A percentile compares a stretch with the other conserved stretches of the same genome.
These are phyloP conservation scores for Chaetorhynchus papuensis DNA, from an alignment of 2,113 vertebrate species.

Conservation along the genomic window DNA sequence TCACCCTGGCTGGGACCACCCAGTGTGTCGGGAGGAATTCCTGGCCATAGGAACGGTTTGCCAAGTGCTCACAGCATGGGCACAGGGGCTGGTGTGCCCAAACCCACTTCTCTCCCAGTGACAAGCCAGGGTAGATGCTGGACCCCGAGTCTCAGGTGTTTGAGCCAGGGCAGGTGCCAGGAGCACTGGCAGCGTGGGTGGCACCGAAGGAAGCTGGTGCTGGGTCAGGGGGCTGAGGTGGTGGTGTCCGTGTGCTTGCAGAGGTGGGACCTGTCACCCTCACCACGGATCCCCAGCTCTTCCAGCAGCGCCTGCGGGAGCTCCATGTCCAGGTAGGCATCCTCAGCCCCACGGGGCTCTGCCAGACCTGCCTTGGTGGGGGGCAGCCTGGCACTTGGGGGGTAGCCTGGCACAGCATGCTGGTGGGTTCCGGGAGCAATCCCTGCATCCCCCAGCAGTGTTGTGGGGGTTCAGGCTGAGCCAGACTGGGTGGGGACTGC, in stretches of 20 bases:
- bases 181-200: fast-evolving
- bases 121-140: not conserved
- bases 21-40: fast-evolving
- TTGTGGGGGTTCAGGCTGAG: not conserved
- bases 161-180: not conserved
- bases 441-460: not conserved
- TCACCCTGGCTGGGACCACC: not conserved
- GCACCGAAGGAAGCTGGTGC: not conserved
- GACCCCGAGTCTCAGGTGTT: fast-evolving
- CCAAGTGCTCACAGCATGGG: not conserved
- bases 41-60: not conserved
- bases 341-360: not conserved
- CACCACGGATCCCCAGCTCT: slow-evolving; percentile 83
- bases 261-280: slow-evolving; percentile 89
- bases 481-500: not conserved
- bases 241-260: slow-evolving; percentile 1
- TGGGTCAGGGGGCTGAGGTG: not conserved
- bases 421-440: fast-evolving
- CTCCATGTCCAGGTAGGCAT: slow-evolving; percentile 87
- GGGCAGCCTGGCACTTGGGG: not conserved
- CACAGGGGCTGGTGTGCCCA: not conserved
- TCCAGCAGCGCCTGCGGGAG: slow-evolving; percentile 85
- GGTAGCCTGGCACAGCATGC: not conserved
- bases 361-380: not conserved
- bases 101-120: fast-evolving